Conservation (phyloP, 2,113 vertebrate genomes). For the Sinocyclocheilus rhinocerous region DNA sequence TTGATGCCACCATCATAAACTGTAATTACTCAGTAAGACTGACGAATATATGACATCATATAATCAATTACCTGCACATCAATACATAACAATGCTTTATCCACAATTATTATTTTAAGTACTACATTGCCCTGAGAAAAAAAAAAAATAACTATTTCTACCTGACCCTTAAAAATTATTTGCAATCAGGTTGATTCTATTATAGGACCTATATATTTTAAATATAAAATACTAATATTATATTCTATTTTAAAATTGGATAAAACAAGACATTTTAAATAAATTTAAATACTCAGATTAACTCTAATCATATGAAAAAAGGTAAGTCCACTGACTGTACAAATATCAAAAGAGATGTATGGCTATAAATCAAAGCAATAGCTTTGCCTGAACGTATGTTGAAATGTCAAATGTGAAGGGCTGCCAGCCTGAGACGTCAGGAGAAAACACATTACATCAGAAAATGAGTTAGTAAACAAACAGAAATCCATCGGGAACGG, state of each 20-base stretch:
- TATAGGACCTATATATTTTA: not conserved
- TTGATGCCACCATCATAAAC: constrained; percentile 41
- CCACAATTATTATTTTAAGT: not conserved
- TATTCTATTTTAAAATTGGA: not conserved
- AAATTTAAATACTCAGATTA: not conserved
- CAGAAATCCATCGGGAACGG: constrained; percentile 71
- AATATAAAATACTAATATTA: not conserved
- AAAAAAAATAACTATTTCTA: constrained; percentile 21
- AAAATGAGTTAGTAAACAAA: constrained; percentile 75
- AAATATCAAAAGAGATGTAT: constrained; percentile 48
- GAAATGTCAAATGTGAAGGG: constrained; percentile 46
- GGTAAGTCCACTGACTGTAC: constrained; percentile 28
- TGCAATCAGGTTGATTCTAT: not conserved
- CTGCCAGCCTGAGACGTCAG: constrained; percentile 53
- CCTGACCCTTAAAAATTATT: not conserved
- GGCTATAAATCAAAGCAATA: constrained; percentile 51
- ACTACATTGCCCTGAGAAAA: not conserved
- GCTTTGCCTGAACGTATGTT: constrained; percentile 52
- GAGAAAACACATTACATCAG: constrained; percentile 74
- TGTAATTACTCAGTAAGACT: constrained; percentile 39
- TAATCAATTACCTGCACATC: constrained; percentile 49
- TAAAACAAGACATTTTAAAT: not conserved
- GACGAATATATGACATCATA: constrained; percentile 44
- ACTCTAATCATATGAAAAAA: constrained; percentile 36
- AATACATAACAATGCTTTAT: constrained; percentile 28